These are phyloP conservation scores for Gonioctena quinquepunctata DNA, from an alignment of 1,140 invertebrate species.

Conservation along the genomic window DNA sequence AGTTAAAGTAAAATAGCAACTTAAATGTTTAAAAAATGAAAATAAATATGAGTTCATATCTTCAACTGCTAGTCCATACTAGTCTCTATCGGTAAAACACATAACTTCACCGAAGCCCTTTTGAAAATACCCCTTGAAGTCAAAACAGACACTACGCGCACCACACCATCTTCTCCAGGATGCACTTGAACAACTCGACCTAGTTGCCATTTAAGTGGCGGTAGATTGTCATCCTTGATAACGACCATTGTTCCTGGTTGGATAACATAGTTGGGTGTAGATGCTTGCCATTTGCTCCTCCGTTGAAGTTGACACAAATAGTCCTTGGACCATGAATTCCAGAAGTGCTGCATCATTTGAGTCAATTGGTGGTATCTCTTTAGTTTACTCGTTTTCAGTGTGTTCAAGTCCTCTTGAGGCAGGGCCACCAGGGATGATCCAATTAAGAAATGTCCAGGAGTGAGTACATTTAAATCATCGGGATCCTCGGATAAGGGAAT, in stretches of 20 bases:
- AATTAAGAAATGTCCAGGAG: constrained; percentile 45
- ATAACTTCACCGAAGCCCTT: constrained; percentile 16
- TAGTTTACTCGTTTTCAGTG: background rate
- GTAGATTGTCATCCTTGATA: constrained; percentile 30
- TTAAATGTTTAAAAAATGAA: background rate
- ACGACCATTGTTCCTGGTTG: background rate
- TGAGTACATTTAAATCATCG: constrained; percentile 25
- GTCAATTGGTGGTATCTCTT: background rate
- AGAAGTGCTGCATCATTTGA: constrained; percentile 23
- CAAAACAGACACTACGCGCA: constrained; percentile 48
- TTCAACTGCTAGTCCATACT: background rate
- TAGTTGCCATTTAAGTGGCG: constrained; percentile 39
- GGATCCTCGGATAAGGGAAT: constrained; percentile 20
- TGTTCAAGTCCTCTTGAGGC: constrained; percentile 8
- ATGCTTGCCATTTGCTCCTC: constrained; percentile 16
- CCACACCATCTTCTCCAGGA: constrained; percentile 46
- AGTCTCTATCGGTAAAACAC: constrained; percentile 16
- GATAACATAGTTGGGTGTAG: background rate
- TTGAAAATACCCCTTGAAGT: constrained; percentile 30
- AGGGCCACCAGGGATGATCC: constrained; percentile 25
- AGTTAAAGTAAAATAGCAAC: too few relatives aligned
- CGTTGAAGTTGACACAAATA: constrained; percentile 28
- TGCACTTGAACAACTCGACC: constrained; percentile 47
- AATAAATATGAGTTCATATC: background rate
- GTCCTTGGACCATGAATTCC: constrained; percentile 27